phyloP scores from a whole-genome alignment of 2,888 invertebrate species.

The Drosophila dives region DNA sequence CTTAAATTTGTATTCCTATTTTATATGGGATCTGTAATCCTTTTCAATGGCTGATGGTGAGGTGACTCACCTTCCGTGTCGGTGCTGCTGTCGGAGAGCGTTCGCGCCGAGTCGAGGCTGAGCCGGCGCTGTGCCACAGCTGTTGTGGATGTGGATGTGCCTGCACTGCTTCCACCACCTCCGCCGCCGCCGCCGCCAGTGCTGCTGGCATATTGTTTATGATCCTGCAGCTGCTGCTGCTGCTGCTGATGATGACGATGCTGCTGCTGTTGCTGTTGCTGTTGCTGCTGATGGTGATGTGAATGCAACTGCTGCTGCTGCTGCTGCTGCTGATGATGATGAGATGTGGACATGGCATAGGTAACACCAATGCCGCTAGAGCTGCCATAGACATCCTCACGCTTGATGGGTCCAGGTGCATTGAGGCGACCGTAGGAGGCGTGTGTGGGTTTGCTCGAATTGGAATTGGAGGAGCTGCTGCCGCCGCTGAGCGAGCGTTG shows the following conservation, averaged over 20 bases:
- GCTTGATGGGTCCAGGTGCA: conserved; percentile 85
- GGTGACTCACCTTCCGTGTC: conserved; percentile 86
- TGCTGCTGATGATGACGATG: conserved; percentile 79
- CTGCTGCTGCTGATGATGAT: conserved; percentile 29
- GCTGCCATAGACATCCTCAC: conserved; percentile 82
- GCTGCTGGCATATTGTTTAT: conserved; percentile 52
- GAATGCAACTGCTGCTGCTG: conserved; percentile 14
- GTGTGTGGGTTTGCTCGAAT: conserved; percentile 75
- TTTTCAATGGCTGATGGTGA: background rate
- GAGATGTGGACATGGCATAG: conserved; percentile 36
- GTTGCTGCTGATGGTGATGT: conserved; percentile 29
- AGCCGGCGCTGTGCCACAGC: conserved; percentile 86
- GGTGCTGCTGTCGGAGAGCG: conserved; percentile 90
- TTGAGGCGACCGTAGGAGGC: conserved; percentile 84
- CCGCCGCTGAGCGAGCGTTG: conserved; percentile 85
- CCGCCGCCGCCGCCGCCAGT: conserved; percentile 39
- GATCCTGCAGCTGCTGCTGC: conserved; percentile 81
- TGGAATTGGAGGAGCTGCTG: conserved; percentile 84
- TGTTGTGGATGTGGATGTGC: conserved; percentile 53
- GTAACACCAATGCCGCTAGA: conserved; percentile 24
- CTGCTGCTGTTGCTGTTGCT: conserved; percentile 15
- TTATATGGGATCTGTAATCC: too few relatives aligned
- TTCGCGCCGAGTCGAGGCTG: conserved; percentile 90
- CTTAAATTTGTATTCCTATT: too few relatives aligned
- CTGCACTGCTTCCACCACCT: conserved; percentile 32